A percentile compares a stretch with the other conserved stretches of the same genome.
Evolutionary conservation across 2,797 vertebrate species (phyloP).

Genomic region (Syngnathus acus): DNA sequence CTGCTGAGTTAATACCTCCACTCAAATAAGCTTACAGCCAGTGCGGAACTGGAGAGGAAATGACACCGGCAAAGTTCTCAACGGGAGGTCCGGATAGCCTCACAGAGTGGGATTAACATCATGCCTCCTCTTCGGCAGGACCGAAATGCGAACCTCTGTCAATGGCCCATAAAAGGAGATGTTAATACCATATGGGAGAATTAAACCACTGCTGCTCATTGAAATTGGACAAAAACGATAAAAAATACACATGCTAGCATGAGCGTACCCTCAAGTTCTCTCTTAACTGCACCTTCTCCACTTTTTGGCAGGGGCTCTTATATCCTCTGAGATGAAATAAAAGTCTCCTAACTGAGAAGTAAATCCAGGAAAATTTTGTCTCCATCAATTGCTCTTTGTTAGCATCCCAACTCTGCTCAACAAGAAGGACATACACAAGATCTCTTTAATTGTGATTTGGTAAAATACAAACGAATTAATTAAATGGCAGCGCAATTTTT

Average conservation of each 20-base stretch:
- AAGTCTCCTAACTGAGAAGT: too few relatives aligned
- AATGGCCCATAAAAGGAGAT: slow-evolving; percentile 7
- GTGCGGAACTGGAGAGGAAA: slow-evolving; percentile 6
- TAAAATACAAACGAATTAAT: not conserved
- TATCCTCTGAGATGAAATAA: too few relatives aligned
- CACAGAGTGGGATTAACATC: slow-evolving; percentile 21
- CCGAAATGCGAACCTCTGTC: slow-evolving; percentile 23
- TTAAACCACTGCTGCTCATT: not conserved
- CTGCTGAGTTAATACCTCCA: slow-evolving; percentile 8
- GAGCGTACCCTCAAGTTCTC: too few relatives aligned
- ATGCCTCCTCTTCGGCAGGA: slow-evolving; percentile 15
- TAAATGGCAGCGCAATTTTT: not conserved
- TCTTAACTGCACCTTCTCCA: too few relatives aligned
- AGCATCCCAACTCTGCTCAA: not conserved
- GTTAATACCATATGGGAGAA: not conserved
- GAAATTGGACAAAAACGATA: not conserved
- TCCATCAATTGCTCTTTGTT: too few relatives aligned
- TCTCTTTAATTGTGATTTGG: not conserved
- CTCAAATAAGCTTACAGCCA: slow-evolving; percentile 13
- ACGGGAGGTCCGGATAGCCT: slow-evolving; percentile 14
- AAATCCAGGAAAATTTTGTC: too few relatives aligned
- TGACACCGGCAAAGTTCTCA: slow-evolving; percentile 13
- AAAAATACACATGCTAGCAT: too few relatives aligned
- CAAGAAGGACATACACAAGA: too few relatives aligned
- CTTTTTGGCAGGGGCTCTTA: too few relatives aligned